Evolutionary conservation across 2,888 invertebrate species (phyloP).

Genomic region (Seladonia tumulorum): DNA sequence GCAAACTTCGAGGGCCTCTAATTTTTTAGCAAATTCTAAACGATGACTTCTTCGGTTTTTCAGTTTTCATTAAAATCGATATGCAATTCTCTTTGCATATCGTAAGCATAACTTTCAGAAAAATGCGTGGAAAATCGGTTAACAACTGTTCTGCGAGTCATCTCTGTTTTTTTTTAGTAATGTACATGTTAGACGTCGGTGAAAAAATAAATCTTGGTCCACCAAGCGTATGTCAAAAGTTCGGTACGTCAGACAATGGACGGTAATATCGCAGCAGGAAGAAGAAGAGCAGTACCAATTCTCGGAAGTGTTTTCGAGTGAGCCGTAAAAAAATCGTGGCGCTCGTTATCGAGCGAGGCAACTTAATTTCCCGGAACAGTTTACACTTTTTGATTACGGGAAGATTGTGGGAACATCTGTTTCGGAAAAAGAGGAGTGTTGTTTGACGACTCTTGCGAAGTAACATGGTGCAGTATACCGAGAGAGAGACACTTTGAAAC

Average conservation of each 20-base stretch:
- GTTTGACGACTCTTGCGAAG: slow-evolving; percentile 2
- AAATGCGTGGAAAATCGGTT: no score
- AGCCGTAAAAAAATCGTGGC: not conserved
- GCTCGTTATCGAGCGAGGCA: not conserved
- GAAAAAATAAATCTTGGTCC: not conserved
- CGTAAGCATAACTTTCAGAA: no score
- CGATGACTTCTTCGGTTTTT: no score
- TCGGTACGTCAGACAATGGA: not conserved
- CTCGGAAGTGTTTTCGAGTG: not conserved
- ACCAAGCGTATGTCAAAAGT: not conserved
- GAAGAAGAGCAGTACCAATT: not conserved
- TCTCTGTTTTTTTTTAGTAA: no score
- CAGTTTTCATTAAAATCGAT: no score
- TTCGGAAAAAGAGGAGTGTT: not conserved
- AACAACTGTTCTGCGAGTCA: no score
- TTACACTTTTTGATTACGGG: not conserved
- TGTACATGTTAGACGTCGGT: no score
- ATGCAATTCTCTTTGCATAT: no score
- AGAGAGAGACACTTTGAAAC: not conserved
- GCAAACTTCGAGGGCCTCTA: no score
- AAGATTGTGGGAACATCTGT: not conserved
- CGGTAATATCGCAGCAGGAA: not conserved
- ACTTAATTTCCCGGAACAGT: not conserved
- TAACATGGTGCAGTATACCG: not conserved
- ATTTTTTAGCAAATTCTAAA: no score